Evolutionary conservation across 2,888 invertebrate genomes (phyloP), one percentile per base, ranked within the genome.

Genomic region (Mesorhabditis belari): DNA sequence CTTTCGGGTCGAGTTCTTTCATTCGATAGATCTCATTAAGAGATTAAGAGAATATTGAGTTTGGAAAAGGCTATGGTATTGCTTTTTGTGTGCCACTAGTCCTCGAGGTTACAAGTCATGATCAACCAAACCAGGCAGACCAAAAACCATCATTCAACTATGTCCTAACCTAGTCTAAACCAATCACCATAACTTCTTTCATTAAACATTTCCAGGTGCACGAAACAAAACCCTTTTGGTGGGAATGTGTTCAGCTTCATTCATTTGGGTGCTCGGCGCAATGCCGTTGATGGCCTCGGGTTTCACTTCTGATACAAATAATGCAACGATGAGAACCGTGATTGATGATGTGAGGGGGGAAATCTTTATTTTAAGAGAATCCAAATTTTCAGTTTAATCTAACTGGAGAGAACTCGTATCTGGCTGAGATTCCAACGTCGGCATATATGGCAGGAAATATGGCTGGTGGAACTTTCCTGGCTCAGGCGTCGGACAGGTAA

Each of bases 381-480:
- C 12, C n/a, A 35, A 4, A 4, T 52, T 57, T 69, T 57, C 51
- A 72, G 63, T 74, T 73, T 60, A 58, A 72, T 54, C 60, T 74
- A 25, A 62, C 52, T 2, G 67, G 62, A n/a, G 60, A 60, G 2
- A 9, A 55, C 17, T 49, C 66, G 19, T 67, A 64, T 55, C 61
- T 74, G 21, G 67, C 68, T 12, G 75, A 74, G 25, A 61, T 65
- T 29, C 62, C 68, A 0, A 68, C 73, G 1, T 64, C 71, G 4
- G 62, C 65, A 26, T 73, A 69, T 59, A 73, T 73, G 73, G 57
- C 68, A 23, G 73, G 73, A 27, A 73, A 73, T 49, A 64, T 68
- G 60, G 49, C 71, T 23, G 73, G 73, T 26, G 73, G 69, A 49
- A 60, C 64, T 19, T 57, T 64, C 24, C 59, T 71, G 12, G 65